Conservation (phyloP, 30 jellyfish, hydroid and myxozoan genomes). For the Hydra vulgaris region DNA sequence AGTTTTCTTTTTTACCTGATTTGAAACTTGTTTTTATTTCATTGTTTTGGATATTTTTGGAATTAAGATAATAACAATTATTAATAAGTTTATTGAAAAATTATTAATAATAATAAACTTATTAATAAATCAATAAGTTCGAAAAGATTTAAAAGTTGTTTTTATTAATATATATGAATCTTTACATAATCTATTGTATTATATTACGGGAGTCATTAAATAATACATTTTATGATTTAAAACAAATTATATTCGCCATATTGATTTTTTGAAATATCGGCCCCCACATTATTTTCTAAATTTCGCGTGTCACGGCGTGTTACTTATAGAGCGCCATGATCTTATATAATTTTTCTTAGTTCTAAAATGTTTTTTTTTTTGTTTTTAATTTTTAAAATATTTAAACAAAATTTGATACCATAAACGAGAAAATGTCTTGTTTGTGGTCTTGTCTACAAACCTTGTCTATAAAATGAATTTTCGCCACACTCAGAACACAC, state of each 20-base stretch:
- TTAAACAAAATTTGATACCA: no score
- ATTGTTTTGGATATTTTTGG: not conserved
- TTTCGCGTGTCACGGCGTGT: not conserved
- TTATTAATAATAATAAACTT: no score
- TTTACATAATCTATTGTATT: not conserved
- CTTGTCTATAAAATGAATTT: no score
- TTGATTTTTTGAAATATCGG: constrained; percentile 7
- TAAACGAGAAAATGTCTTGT: no score
- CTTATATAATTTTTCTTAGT: no score
- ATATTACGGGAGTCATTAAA: not conserved
- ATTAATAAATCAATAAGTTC: no score
- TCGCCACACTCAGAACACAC: no score
- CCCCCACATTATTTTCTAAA: not conserved
- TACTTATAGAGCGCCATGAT: not conserved
- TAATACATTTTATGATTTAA: not conserved
- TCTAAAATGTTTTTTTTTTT: no score
- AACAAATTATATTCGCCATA: not conserved
- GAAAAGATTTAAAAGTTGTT: not conserved
- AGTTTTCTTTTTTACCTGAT: not conserved
- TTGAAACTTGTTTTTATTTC: not conserved
- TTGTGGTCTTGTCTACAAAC: no score
- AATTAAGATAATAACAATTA: no score
- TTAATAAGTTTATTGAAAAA: no score
- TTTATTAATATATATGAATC: not conserved
- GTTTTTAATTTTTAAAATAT: no score